A percentile compares a stretch with the other conserved stretches of the same genome.
These are phyloP conservation scores for Erpobdella octoculata DNA, from an alignment of 2,888 invertebrate species.

Conservation along the genomic window DNA sequence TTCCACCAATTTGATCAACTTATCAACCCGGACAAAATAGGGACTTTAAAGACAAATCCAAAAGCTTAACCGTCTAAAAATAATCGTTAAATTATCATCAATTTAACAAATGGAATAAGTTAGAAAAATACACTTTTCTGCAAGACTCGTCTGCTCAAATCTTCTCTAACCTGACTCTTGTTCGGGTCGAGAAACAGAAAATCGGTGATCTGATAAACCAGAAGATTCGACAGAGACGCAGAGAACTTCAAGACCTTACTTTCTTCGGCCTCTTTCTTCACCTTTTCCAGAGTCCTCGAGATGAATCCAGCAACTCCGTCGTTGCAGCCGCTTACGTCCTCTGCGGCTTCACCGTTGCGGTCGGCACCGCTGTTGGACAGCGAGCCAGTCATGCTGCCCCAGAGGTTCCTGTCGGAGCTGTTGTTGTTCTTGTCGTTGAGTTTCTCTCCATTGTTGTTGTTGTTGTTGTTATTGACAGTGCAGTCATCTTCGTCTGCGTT, in stretches of 20 bases:
- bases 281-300: background rate
- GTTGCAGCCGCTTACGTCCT: background rate
- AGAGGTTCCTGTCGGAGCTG: background rate
- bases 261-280: background rate
- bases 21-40: too few species aligned
- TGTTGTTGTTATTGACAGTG: conserved; percentile 9
- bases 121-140: too few species aligned
- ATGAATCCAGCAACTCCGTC: background rate
- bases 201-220: background rate
- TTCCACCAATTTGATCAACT: too few species aligned
- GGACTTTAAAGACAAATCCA: too few species aligned
- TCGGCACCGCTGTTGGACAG: background rate
- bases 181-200: background rate
- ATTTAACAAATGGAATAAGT: too few species aligned
- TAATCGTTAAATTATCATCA: too few species aligned
- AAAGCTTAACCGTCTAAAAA: too few species aligned
- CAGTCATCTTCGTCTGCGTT: background rate
- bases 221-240: background rate
- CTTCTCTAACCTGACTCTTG: background rate
- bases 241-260: background rate
- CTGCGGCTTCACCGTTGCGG: background rate
- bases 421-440: conserved; percentile 3
- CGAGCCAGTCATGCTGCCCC: background rate
- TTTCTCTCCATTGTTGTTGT: conserved; percentile 16
- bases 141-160: too few species aligned